Evolutionary conservation across 2,888 invertebrate genomes (phyloP), one percentile per base, ranked within the genome.

Genomic region (Sinohyriopsis cumingii): DNA sequence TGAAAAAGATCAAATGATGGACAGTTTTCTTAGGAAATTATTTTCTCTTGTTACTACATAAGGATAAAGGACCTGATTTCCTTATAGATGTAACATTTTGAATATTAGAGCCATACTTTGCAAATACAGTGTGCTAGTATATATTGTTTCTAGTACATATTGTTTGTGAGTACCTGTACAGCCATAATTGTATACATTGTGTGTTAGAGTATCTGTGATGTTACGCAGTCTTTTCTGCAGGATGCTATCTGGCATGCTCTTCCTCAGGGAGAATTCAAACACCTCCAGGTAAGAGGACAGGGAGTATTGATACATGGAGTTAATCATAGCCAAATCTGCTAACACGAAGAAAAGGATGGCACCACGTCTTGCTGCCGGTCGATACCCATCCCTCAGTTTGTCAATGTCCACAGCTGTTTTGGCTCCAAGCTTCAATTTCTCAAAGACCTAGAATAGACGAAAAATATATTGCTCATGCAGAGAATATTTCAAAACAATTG

Each of bases 241-340:
- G n/a, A 94, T 92, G 1, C 94, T 93, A 86, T 96, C 95, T 0
- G 96, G 95, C 87, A 95, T 91, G 5, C 96, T 94, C 89, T 95
- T 96, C 71, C 93, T 93, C 66, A 97, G 90, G 0, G 97, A 95
- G 87, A 92, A 94, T 0, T 93, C 92, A 85, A 97, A 97, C 1
- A 97, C 95, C 78, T 95, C 95, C 53, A 97, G 91, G 85, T 96
- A 97, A 0, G 96, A 94, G 2, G 93, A 93, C 69, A 97, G 91
- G 0, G 97, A 96, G 89, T 96, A 97, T 86, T 97, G 97, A 87
- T 97, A 97, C 97, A 97, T 97, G 56, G 93, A 91, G 89, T 95
- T 96, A 5, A 97, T 95, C 0, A 93, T 92, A 0, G 96, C 94
- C 95, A 97, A 95, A 87, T 97, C 96, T 0, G 95, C 94, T 25